Evolutionary conservation across 1,140 invertebrate genomes (phyloP).

Genomic region (Palaemon carinicauda): DNA sequence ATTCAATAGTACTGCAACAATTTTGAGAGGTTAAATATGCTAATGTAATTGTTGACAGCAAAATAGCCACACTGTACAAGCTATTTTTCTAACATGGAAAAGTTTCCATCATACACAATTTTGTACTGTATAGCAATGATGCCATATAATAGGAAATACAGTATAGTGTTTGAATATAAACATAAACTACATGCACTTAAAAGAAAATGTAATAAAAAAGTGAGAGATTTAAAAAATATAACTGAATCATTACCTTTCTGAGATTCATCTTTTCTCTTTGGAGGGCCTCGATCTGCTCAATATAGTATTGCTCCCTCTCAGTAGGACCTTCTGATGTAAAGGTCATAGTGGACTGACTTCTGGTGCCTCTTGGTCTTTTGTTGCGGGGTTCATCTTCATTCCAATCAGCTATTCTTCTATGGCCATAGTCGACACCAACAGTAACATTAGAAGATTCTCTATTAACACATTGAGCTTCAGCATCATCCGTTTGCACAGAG

Average conservation of each 20-base stretch:
- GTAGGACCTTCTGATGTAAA: conserved; percentile 6
- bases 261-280: conserved; percentile 56
- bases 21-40: too few species aligned
- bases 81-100: too few species aligned
- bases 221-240: background rate
- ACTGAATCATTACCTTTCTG: conserved; percentile 45
- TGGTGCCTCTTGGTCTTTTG: conserved; percentile 26
- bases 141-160: too few species aligned
- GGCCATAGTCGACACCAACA: background rate
- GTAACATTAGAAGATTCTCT: background rate
- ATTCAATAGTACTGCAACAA: too few species aligned
- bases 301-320: conserved; percentile 54
- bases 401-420: background rate
- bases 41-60: too few species aligned
- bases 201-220: background rate
- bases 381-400: conserved; percentile 9
- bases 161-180: too few species aligned
- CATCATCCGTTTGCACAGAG: background rate
- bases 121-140: too few species aligned
- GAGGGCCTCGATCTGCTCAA: conserved; percentile 55
- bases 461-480: background rate
- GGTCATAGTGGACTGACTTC: conserved; percentile 42
- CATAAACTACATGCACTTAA: background rate
- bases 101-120: too few species aligned
- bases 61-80: too few species aligned